These are phyloP conservation scores for Elymnias hypermnestra DNA, from an alignment of 1,140 invertebrate species.

Conservation along the genomic window DNA sequence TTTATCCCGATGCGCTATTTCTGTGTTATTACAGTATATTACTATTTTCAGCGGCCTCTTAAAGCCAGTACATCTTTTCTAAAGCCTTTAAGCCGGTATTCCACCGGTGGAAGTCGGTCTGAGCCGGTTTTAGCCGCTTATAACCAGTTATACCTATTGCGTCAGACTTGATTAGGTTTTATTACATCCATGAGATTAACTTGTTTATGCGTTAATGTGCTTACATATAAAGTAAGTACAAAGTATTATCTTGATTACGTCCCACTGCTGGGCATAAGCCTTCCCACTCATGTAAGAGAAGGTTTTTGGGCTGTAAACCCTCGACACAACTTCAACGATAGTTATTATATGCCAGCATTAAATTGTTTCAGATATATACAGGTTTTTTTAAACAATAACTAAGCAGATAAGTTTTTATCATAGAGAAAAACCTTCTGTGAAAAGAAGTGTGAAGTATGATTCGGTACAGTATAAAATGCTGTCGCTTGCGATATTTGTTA, in stretches of 20 bases:
- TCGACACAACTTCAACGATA: too few relatives aligned
- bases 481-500: too few relatives aligned
- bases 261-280: too few relatives aligned
- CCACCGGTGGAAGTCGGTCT: constrained; percentile 13
- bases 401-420: not conserved
- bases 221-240: too few relatives aligned
- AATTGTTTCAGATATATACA: too few relatives aligned
- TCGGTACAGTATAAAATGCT: too few relatives aligned
- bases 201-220: too few relatives aligned
- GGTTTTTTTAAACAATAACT: not conserved
- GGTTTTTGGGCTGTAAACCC: too few relatives aligned
- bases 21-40: constrained; percentile 18
- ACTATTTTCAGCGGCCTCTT: constrained; percentile 15
- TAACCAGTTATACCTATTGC: constrained; percentile 10
- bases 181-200: constrained; percentile 9
- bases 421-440: not conserved
- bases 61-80: constrained; percentile 14
- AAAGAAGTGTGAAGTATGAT: too few relatives aligned
- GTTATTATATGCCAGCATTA: too few relatives aligned
- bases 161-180: constrained; percentile 20
- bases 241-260: too few relatives aligned
- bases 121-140: constrained; percentile 14
- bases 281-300: too few relatives aligned
- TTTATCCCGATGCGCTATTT: constrained; percentile 13
- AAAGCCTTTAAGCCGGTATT: constrained; percentile 26